Conservation (phyloP, 1,140 invertebrate species). For the Papilio glaucus region DNA sequence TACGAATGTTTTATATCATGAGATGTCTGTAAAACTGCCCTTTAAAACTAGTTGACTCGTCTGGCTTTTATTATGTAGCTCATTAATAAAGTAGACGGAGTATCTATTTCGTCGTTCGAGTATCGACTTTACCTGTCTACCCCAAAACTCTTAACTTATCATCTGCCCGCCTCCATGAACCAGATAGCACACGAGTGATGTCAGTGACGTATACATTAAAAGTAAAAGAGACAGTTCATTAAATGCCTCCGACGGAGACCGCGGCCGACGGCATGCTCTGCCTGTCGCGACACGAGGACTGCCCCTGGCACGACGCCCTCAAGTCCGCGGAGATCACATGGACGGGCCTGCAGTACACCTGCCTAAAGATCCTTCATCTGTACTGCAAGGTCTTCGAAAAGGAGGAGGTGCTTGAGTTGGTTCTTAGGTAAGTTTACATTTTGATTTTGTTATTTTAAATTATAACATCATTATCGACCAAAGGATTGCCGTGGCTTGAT, state of each 20-base stretch:
- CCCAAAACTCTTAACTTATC: too few relatives aligned
- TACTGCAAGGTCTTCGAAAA: conserved; percentile 93
- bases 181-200: conserved; percentile 24
- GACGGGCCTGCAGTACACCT: conserved; percentile 91
- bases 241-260: conserved; percentile 79
- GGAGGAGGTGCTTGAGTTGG: conserved; percentile 90
- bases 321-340: conserved; percentile 86
- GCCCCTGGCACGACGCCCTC: conserved; percentile 83
- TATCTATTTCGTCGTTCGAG: too few relatives aligned
- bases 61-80: too few relatives aligned
- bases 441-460: neutral
- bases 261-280: conserved; percentile 82
- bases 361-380: conserved; percentile 90
- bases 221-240: conserved; percentile 45
- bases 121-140: too few relatives aligned
- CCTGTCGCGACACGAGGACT: conserved; percentile 84
- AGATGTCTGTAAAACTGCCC: too few relatives aligned
- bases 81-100: too few relatives aligned
- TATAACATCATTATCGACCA: too few relatives aligned
- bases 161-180: conserved; percentile 9
- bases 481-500: too few relatives aligned
- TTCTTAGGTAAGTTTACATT: conserved; percentile 87
- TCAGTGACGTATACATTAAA: conserved; percentile 29
- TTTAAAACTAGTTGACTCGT: too few relatives aligned
- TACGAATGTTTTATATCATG: too few relatives aligned